These are phyloP conservation scores for Rhadina sibilatrix DNA, from an alignment of 2,113 vertebrate species.

Conservation along the genomic window DNA sequence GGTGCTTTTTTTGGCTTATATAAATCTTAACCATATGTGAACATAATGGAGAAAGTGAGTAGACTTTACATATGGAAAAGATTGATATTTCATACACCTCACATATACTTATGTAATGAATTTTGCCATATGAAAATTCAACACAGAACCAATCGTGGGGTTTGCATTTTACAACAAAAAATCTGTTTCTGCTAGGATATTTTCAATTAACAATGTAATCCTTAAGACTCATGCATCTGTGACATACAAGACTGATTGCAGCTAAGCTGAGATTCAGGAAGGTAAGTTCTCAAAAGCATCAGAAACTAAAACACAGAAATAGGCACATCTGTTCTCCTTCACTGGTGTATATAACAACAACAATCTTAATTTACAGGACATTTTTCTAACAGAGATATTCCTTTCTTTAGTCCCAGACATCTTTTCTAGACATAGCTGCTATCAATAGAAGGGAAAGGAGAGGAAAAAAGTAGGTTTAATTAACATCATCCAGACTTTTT, in stretches of 20 bases:
- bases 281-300: not conserved
- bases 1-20: not conserved
- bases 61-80: not conserved
- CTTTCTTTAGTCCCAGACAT: not conserved
- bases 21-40: not conserved
- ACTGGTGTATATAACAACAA: not conserved
- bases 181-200: conserved; percentile 1
- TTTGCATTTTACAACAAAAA: conserved; percentile 6
- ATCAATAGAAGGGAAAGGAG: not conserved
- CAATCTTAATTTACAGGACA: not conserved
- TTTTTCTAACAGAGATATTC: not conserved
- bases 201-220: conserved; percentile 6
- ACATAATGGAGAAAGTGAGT: not conserved
- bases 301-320: not conserved
- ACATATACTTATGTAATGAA: not conserved
- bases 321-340: not conserved
- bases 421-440: not conserved
- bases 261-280: not conserved
- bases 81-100: not conserved
- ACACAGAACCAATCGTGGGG: not conserved
- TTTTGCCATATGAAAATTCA: conserved; percentile 12
- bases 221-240: not conserved
- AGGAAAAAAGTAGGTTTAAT: not conserved
- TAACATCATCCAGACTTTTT: not conserved
- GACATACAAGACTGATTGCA: not conserved